phyloP scores from a whole-genome alignment of 2,113 vertebrate species.

The Larimichthys polyactis region DNA sequence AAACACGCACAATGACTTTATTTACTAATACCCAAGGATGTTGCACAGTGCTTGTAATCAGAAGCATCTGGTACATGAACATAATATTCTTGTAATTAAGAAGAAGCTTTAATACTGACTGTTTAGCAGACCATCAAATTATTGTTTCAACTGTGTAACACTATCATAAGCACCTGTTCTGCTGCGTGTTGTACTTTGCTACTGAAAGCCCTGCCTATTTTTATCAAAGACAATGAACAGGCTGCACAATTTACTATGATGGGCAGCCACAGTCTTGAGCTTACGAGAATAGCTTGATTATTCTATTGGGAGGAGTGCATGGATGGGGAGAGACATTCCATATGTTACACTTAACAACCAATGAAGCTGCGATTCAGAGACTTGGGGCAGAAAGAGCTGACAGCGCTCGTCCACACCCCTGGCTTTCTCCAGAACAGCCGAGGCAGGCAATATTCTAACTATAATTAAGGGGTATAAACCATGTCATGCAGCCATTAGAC shows the following conservation, averaged over 20 bases:
- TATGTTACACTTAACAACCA: constrained; percentile 83
- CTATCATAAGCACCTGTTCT: background rate
- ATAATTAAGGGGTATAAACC: constrained; percentile 90
- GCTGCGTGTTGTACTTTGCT: background rate
- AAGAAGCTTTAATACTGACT: background rate
- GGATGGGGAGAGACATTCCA: constrained; percentile 64
- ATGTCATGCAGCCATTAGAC: constrained; percentile 80
- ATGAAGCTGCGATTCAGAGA: constrained; percentile 77
- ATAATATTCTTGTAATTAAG: constrained; percentile 29
- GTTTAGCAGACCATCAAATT: constrained; percentile 7
- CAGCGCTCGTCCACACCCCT: constrained; percentile 73
- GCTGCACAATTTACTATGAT: constrained; percentile 45
- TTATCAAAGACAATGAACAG: constrained; percentile 22
- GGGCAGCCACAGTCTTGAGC: constrained; percentile 45
- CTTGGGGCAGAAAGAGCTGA: constrained; percentile 82
- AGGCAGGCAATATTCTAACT: constrained; percentile 84
- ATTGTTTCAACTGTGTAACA: constrained; percentile 15
- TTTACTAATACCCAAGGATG: constrained; percentile 13
- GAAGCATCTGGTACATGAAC: constrained; percentile 9
- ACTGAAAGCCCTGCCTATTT: background rate
- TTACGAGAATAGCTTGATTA: constrained; percentile 72
- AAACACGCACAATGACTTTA: constrained; percentile 49
- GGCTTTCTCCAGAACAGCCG: constrained; percentile 79
- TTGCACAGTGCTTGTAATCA: constrained; percentile 22
- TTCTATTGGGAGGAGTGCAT: constrained; percentile 52